phyloP scores from a whole-genome alignment of 23 tunicate genomes.

The Phallusia fumigata region DNA sequence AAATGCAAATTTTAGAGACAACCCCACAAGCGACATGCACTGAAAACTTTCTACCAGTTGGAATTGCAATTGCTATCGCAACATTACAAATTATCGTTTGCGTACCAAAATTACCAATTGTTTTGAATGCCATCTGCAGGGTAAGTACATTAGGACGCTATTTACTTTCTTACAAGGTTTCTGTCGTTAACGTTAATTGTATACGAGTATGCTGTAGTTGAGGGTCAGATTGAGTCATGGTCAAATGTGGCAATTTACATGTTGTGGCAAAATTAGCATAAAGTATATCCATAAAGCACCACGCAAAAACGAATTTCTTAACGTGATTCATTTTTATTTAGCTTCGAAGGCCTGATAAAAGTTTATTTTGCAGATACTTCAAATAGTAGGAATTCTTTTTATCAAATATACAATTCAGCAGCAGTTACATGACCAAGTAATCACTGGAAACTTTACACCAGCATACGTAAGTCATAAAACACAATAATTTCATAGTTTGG shows the following conservation, averaged over 20 bases:
- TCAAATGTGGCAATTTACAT: too few relatives aligned
- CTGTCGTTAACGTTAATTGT: too few relatives aligned
- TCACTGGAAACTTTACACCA: background rate
- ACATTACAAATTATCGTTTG: background rate
- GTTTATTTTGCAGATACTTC: constrained; percentile 9
- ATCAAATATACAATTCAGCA: constrained; percentile 14
- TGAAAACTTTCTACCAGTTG: too few relatives aligned
- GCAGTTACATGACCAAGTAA: background rate
- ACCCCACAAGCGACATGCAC: too few relatives aligned
- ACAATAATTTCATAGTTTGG: too few relatives aligned
- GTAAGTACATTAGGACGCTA: background rate
- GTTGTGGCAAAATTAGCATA: background rate
- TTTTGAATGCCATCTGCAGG: background rate
- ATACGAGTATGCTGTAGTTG: too few relatives aligned
- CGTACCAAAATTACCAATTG: constrained; percentile 8
- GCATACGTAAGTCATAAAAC: constrained; percentile 21
- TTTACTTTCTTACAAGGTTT: too few relatives aligned
- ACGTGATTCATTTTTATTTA: background rate
- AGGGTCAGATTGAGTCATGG: too few relatives aligned
- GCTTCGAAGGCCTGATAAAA: background rate
- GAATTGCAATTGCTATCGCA: too few relatives aligned
- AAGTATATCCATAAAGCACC: too few relatives aligned
- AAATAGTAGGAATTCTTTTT: constrained; percentile 8
- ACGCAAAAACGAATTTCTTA: too few relatives aligned
- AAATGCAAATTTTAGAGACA: too few relatives aligned